Percentiles rank a stretch among this genome's conserved stretches.
Evolutionary conservation across 64 coral and sea anemone species (phyloP).

Genomic region (Porites lutea): DNA sequence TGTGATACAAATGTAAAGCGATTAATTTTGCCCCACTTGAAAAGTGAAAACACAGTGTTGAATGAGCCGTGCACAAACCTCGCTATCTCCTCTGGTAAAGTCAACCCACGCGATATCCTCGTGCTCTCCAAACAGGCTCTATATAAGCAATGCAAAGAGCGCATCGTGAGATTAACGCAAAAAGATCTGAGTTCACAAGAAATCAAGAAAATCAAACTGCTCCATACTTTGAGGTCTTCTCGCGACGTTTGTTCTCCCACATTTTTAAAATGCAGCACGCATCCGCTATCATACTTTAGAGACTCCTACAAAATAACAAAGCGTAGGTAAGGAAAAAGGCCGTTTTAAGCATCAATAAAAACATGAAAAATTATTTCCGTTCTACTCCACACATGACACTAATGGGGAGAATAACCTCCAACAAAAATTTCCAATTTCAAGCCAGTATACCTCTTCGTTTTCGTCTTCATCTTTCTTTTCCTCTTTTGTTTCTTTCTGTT

Average conservation of each 20-base stretch:
- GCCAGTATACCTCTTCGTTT: neutral
- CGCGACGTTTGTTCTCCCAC: conserved; percentile 94
- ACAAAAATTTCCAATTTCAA: too few relatives aligned
- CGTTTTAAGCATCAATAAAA: neutral
- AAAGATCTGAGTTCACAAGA: neutral
- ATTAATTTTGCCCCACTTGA: too few relatives aligned
- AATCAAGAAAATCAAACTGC: too few relatives aligned
- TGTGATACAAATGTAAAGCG: too few relatives aligned
- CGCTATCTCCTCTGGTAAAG: conserved; percentile 50
- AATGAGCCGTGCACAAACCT: conserved; percentile 60
- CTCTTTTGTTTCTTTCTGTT: neutral
- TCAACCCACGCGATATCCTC: conserved; percentile 91
- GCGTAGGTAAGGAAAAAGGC: neutral
- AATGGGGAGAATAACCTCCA: neutral
- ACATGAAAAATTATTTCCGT: too few relatives aligned
- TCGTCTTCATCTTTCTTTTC: conserved; percentile 36
- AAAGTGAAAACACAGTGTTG: too few relatives aligned
- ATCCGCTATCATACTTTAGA: conserved; percentile 60
- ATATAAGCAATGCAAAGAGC: neutral
- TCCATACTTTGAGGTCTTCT: conserved; percentile 85
- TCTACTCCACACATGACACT: too few relatives aligned
- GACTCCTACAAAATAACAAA: conserved; percentile 45
- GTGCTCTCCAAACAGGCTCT: conserved; percentile 77
- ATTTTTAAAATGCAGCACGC: conserved; percentile 86
- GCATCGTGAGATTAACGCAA: neutral